Evolutionary conservation across 37 sponge, comb jelly and placozoan species (phyloP), one percentile per base, ranked within the genome.

Genomic region (Spongia lamella): DNA sequence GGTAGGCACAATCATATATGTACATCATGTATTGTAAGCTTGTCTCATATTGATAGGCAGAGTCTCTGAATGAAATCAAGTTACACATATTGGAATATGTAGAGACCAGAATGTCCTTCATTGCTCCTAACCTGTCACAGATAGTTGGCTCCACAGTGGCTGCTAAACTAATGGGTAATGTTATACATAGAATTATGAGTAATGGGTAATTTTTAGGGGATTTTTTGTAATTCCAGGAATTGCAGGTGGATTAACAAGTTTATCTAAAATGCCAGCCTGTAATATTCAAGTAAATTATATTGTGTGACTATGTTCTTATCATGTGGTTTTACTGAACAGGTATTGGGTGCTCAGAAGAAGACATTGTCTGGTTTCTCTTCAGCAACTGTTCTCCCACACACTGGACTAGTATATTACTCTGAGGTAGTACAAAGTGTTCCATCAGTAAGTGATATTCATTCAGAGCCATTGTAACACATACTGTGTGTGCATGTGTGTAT

Each of bases 191-290:
- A n/a, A n/a, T n/a, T n/a, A n/a, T n/a, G n/a, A n/a, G n/a, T n/a
- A n/a, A n/a, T n/a, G n/a, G n/a, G n/a, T n/a, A n/a, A n/a, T n/a
- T n/a, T n/a, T n/a, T n/a, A n/a, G n/a, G n/a, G n/a, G n/a, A n/a
- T n/a, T n/a, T n/a, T n/a, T n/a, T n/a, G n/a, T 9, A 7, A 3
- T 36, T 24, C 1, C 50, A 94, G 94, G 94, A 62, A 68, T 90
- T 37, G 99, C 99, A 70, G 99, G 99, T 26, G 99, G 99, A 7
- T 80, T 98, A 17, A 89, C 88, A 29, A 79, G 82, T 25, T 78
- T 98, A 15, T 89, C 96, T 7, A 94, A 98, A 76, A 98, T 98
- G 78, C 99, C 99, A 22, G 84, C 93, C 27, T 98, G 99, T 75
- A 98, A 98, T 79, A 87, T 98, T 16, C 76, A 86, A 71, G 96